Conservation (phyloP, 2,797 vertebrate species). For the Oceanodroma leucorhoa region DNA sequence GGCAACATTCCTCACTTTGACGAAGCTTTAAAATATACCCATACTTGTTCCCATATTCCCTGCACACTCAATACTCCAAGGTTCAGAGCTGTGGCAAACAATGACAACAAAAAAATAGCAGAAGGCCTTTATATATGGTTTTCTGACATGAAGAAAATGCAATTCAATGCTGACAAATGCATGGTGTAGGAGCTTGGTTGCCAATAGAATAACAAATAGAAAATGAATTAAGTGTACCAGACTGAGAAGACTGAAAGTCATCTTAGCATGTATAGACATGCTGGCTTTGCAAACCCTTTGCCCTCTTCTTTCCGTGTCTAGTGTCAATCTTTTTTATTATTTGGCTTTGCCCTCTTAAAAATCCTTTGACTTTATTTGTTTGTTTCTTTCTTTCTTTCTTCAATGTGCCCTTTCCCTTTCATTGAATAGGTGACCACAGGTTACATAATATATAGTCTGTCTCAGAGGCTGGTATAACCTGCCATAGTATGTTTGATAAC, state of each 20-base stretch:
- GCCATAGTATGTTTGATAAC: background rate
- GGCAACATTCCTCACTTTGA: background rate
- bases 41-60: background rate
- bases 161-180: conserved; percentile 36
- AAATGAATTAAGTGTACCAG: conserved; percentile 50
- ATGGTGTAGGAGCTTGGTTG: background rate
- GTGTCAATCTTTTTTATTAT: background rate
- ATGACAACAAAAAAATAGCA: background rate
- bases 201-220: conserved; percentile 34
- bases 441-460: background rate
- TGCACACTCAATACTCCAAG: background rate
- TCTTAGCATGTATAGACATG: background rate
- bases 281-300: background rate
- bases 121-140: background rate
- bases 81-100: background rate
- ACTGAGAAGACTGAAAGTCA: conserved; percentile 31
- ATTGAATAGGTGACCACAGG: background rate
- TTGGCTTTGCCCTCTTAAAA: background rate
- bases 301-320: background rate
- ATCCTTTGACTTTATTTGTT: background rate
- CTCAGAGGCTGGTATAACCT: background rate
- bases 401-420: background rate
- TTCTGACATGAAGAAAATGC: conserved; percentile 29
- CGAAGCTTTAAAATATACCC: background rate
- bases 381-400: background rate